These are phyloP conservation scores for Poeciliopsis occidentalis DNA, from an alignment of 2,113 vertebrate species.

Conservation along the genomic window DNA sequence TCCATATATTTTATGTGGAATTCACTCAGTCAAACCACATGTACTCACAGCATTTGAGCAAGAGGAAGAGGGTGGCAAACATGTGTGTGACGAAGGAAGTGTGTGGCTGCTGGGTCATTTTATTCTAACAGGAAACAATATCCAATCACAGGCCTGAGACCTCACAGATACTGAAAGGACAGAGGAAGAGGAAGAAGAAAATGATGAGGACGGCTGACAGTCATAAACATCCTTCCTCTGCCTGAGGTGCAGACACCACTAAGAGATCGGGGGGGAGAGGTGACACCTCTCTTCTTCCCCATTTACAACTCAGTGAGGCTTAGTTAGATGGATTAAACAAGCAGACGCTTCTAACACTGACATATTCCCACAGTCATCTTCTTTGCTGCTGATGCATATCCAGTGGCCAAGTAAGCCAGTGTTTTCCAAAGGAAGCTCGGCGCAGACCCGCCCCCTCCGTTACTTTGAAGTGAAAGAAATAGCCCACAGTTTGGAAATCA, in stretches of 20 bases:
- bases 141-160: slow-evolving; percentile 40
- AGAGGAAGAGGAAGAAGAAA: slow-evolving; percentile 12
- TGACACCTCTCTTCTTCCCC: slow-evolving; percentile 30
- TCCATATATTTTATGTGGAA: background rate
- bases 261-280: slow-evolving; percentile 21
- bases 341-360: background rate
- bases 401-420: slow-evolving; percentile 66
- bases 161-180: slow-evolving; percentile 13
- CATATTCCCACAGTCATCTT: slow-evolving; percentile 10
- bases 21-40: background rate
- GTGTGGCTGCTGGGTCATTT: slow-evolving; percentile 42
- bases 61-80: slow-evolving; percentile 30
- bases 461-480: slow-evolving; percentile 71
- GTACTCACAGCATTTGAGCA: background rate
- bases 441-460: slow-evolving; percentile 41
- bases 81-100: slow-evolving; percentile 40
- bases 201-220: slow-evolving; percentile 19
- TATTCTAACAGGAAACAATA: slow-evolving; percentile 51
- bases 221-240: slow-evolving; percentile 57
- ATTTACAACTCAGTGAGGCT: background rate
- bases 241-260: slow-evolving; percentile 27
- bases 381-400: slow-evolving; percentile 38
- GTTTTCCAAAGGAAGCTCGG: slow-evolving; percentile 72
- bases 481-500: slow-evolving; percentile 43
- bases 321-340: background rate